A percentile compares a stretch with the other conserved stretches of the same genome.
Evolutionary conservation across 1,140 invertebrate genomes (phyloP).

Genomic region (Phymastichus coffea): DNA sequence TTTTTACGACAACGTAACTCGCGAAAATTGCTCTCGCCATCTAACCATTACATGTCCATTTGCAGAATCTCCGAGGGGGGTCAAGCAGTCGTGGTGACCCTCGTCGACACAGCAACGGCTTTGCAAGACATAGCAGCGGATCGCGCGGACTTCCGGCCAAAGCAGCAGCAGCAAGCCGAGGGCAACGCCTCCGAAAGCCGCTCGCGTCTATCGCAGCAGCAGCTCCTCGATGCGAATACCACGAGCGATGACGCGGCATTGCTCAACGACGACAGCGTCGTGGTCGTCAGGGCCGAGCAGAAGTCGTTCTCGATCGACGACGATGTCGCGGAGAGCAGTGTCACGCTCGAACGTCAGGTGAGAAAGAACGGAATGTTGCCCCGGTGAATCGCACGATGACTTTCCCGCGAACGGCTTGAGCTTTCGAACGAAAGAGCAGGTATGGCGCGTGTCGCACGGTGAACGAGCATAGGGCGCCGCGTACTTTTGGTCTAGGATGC

Average conservation of each 20-base stretch:
- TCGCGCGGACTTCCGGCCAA: neutral
- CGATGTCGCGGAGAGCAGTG: neutral
- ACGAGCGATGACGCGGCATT: neutral
- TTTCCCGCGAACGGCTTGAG: too few species aligned
- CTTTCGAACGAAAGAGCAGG: too few species aligned
- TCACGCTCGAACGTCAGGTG: too few species aligned
- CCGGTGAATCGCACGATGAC: too few species aligned
- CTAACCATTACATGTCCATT: too few species aligned
- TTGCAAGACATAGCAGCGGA: slow-evolving; percentile 48
- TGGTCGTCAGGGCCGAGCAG: slow-evolving; percentile 49
- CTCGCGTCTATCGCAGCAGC: slow-evolving; percentile 1
- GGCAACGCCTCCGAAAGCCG: slow-evolving; percentile 11
- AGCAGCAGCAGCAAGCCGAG: slow-evolving; percentile 14
- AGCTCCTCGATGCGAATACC: neutral
- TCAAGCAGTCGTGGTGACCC: slow-evolving; percentile 63
- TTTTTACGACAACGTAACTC: too few species aligned
- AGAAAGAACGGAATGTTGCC: neutral
- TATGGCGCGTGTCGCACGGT: too few species aligned
- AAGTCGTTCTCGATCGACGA: slow-evolving; percentile 20
- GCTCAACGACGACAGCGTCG: slow-evolving; percentile 28
- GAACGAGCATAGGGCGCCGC: too few species aligned
- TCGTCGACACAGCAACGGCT: slow-evolving; percentile 65
- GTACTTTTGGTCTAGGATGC: too few species aligned
- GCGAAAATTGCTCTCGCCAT: too few species aligned
- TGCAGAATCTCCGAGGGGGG: slow-evolving; percentile 66